Evolutionary conservation across 1,140 invertebrate genomes (phyloP).

Genomic region (Formica exsecta): DNA sequence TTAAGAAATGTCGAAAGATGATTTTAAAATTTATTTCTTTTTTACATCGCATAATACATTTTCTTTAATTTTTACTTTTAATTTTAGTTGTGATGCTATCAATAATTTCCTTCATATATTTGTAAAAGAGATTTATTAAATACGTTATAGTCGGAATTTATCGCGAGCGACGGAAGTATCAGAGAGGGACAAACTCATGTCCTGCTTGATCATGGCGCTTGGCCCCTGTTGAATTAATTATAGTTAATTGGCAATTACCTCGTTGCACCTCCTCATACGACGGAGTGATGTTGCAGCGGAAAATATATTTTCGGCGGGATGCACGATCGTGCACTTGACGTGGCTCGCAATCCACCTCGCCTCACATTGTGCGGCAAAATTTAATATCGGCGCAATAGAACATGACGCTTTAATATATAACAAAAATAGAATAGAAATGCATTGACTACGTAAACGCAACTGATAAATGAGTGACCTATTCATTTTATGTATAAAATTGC

Average conservation of each 20-base stretch:
- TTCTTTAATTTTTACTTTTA: background rate
- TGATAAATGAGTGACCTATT: constrained; percentile 28
- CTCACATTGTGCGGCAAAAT: constrained; percentile 54
- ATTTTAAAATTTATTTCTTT: constrained; percentile 1
- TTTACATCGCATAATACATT: background rate
- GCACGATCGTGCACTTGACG: constrained; percentile 66
- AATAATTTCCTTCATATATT: background rate
- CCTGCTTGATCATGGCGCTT: constrained; percentile 71
- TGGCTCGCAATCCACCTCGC: constrained; percentile 22
- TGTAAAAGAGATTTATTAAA: background rate
- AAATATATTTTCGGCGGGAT: constrained; percentile 73
- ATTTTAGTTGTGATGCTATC: background rate
- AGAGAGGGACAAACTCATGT: constrained; percentile 36
- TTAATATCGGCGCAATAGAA: constrained; percentile 58
- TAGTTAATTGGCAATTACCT: constrained; percentile 81
- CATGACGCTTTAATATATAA: background rate
- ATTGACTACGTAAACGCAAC: background rate
- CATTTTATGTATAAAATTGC: background rate
- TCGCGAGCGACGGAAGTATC: constrained; percentile 11
- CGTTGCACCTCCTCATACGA: constrained; percentile 66
- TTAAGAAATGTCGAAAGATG: background rate
- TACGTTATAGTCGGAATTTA: background rate
- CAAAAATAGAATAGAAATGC: constrained; percentile 20
- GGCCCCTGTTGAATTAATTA: constrained; percentile 83
- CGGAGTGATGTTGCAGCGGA: constrained; percentile 68